Evolutionary conservation across 2,113 vertebrate species (phyloP).

Genomic region (Oncorhynchus kisutch): DNA sequence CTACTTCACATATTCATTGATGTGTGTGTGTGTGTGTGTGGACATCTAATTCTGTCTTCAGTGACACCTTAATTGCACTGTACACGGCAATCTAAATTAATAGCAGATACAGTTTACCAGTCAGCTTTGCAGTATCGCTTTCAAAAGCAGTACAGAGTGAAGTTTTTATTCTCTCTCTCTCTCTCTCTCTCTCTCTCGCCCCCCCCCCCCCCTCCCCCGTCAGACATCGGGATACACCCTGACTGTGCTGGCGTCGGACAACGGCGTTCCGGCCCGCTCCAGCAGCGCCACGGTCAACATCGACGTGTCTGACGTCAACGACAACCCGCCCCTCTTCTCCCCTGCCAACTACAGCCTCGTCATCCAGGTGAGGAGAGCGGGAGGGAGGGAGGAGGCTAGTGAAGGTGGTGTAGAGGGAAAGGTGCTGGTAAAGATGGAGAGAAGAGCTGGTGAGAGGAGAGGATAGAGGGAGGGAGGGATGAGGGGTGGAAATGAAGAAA

Average conservation of each 20-base stretch:
- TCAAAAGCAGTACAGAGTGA: slow-evolving; percentile 28
- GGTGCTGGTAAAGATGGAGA: slow-evolving; percentile 7
- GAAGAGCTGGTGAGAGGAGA: slow-evolving; percentile 13
- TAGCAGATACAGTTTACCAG: slow-evolving; percentile 44
- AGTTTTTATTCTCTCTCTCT: slow-evolving; percentile 14
- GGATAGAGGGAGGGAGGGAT: neutral
- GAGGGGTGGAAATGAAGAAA: neutral
- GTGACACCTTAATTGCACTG: slow-evolving; percentile 47
- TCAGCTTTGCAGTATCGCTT: slow-evolving; percentile 39
- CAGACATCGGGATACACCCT: slow-evolving; percentile 95
- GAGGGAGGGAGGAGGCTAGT: slow-evolving; percentile 3
- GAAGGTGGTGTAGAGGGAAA: slow-evolving; percentile 4
- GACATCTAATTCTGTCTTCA: slow-evolving; percentile 32
- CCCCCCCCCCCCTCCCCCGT: neutral
- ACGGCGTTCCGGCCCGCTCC: slow-evolving; percentile 77
- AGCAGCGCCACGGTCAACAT: slow-evolving; percentile 89
- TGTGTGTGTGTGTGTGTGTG: slow-evolving; percentile 11
- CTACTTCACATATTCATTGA: neutral
- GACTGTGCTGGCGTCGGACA: slow-evolving; percentile 86
- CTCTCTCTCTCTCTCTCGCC: neutral
- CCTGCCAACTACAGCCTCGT: slow-evolving; percentile 91
- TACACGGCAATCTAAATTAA: slow-evolving; percentile 51
- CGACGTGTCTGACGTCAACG: slow-evolving; percentile 95
- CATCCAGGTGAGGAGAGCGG: slow-evolving; percentile 82
- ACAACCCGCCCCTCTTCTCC: slow-evolving; percentile 93